Base-by-base conservation (phyloP, 2,888 invertebrate genomes). In the Blomia tropicalis region DNA sequence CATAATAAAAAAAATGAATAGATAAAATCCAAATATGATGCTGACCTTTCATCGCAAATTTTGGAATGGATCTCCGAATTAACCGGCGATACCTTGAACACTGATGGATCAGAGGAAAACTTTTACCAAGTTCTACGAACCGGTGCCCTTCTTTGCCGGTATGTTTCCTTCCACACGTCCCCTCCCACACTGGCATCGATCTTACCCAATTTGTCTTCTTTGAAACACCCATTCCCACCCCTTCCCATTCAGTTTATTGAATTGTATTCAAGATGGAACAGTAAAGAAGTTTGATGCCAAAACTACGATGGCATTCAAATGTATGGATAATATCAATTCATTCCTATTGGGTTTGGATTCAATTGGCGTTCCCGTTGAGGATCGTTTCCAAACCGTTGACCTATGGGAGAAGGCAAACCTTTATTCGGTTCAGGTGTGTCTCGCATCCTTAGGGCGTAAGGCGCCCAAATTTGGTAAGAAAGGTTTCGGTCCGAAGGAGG, bases 11-110 rank as follows among this genome's bases (percentile, higher is more conserved):
- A n/a, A n/a, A n/a, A n/a, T n/a, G n/a, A n/a, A 43, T 22, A 96
- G 96, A 89, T 96, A 70, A 89, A 91, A 76, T 88, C 90, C 75
- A 96, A 96, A 79, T 98, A 95, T 80, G 95, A 89, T 75, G 86
- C 88, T 71, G 88, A 88, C 71, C 79, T 91, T 67, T 96, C 96
- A 2, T 83, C 83, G 70, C 92, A 96, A 78, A 84, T 85, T 69
- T 76, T 95, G 72, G 84, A 85, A 77, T 96, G 96, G 96, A 85
- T 98, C 71, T 83, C 83, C 71, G 77, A 80, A 62, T 82, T 93
- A 68, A 87, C 86, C 17, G 84, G 82, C n/a, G 88, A 88, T 70
- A 82, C 86, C 47, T 81, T 87, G 68, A 84, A 85, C 73, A 83
- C 85, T 5, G 84, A 83, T 60, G 93, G 95, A 0, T 87, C 90